phyloP scores from a whole-genome alignment of 2,888 invertebrate genomes.

The Strigamia maritima region DNA sequence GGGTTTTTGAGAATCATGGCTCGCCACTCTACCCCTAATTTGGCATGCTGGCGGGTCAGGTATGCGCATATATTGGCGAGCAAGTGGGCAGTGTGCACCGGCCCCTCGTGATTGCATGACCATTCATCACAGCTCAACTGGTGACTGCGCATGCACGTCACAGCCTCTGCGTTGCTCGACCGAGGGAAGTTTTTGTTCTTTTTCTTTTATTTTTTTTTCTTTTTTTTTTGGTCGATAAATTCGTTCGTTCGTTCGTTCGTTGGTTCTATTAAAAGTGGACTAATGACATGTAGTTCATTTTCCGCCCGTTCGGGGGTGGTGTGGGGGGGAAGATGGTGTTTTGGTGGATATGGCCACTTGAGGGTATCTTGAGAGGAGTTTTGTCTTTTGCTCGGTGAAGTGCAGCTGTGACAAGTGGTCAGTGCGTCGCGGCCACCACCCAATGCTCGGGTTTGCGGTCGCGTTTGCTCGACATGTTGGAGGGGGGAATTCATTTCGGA shows the following conservation, averaged over 20 bases:
- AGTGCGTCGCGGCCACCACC: conserved; percentile 5
- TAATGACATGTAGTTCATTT: not conserved
- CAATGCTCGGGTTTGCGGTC: conserved; percentile 27
- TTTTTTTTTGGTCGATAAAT: not conserved
- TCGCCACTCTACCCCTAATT: conserved; percentile 30
- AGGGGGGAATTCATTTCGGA: conserved; percentile 29
- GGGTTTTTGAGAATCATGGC: conserved; percentile 32
- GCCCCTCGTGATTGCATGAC: conserved; percentile 36
- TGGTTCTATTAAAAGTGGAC: too few relatives aligned
- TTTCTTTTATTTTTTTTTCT: not conserved
- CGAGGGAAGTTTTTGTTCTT: not conserved
- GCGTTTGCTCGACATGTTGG: conserved; percentile 6
- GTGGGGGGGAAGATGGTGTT: not conserved
- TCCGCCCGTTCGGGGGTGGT: not conserved
- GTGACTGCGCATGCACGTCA: conserved; percentile 28
- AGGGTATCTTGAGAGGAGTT: not conserved
- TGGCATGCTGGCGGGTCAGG: conserved; percentile 39
- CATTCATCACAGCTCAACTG: conserved; percentile 35
- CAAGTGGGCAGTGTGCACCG: conserved; percentile 32
- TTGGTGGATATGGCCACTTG: conserved; percentile 15
- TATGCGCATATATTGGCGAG: conserved; percentile 39
- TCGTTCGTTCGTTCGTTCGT: too few relatives aligned
- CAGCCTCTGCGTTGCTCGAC: not conserved
- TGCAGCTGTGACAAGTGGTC: conserved; percentile 32
- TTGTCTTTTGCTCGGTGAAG: not conserved